A percentile compares a stretch with the other conserved stretches of the same genome.
Evolutionary conservation across 2,888 invertebrate genomes (phyloP).

Genomic region (Spisula subtruncata): DNA sequence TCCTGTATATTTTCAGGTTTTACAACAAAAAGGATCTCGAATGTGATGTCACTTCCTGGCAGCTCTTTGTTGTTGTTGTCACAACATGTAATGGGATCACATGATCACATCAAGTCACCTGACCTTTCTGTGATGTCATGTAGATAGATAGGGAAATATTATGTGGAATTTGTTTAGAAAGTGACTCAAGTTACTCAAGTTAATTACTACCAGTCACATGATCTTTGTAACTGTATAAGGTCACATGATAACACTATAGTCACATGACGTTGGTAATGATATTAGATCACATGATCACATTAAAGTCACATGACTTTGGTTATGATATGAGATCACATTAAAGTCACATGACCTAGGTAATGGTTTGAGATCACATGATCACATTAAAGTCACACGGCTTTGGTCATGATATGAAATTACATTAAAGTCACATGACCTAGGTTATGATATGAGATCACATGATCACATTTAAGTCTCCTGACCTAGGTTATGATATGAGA

Average conservation of each 20-base stretch:
- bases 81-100: constrained; percentile 13
- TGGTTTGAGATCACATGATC: background rate
- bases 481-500: background rate
- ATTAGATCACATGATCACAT: background rate
- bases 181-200: too few relatives aligned
- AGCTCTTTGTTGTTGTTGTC: constrained; percentile 30
- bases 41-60: constrained; percentile 91
- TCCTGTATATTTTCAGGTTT: constrained; percentile 88
- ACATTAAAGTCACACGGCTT: constrained; percentile 23
- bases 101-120: constrained; percentile 23
- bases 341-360: background rate
- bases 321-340: background rate
- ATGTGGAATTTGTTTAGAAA: background rate
- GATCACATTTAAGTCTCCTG: background rate
- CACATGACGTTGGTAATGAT: background rate
- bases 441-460: constrained; percentile 15
- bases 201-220: too few relatives aligned
- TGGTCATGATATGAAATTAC: background rate
- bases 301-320: constrained; percentile 21
- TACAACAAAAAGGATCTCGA: constrained; percentile 97
- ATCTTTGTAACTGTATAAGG: background rate
- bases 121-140: background rate
- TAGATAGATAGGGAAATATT: background rate
- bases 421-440: constrained; percentile 5
- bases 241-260: background rate